phyloP scores from a whole-genome alignment of 2,888 invertebrate species.

The Cerceris ruficornis region DNA sequence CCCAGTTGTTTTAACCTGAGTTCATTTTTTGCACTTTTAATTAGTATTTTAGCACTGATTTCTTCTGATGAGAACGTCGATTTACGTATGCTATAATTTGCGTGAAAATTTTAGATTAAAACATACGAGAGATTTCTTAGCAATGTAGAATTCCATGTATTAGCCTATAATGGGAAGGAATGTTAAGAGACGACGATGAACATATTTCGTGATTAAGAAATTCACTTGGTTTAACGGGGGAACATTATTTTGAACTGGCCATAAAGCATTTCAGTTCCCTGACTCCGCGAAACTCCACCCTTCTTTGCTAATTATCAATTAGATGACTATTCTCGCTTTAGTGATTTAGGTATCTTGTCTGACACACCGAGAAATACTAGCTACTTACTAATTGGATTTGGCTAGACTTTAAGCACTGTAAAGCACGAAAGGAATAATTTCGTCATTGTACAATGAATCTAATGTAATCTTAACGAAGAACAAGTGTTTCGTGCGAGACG shows the following conservation, averaged over 20 bases:
- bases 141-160: too few relatives aligned
- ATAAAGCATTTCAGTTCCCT: constrained; percentile 33
- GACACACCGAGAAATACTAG: constrained; percentile 37
- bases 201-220: constrained; percentile 38
- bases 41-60: too few relatives aligned
- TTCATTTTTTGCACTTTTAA: neutral
- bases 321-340: constrained; percentile 28
- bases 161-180: too few relatives aligned
- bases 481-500: neutral
- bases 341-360: constrained; percentile 45
- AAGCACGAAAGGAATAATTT: constrained; percentile 17
- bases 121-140: too few relatives aligned
- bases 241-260: constrained; percentile 34
- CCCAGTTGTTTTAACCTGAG: constrained; percentile 1
- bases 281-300: constrained; percentile 16
- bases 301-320: constrained; percentile 65
- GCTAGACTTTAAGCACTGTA: constrained; percentile 26
- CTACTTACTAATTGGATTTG: constrained; percentile 48
- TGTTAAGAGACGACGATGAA: too few relatives aligned
- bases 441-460: constrained; percentile 10
- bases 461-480: neutral
- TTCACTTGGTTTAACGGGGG: constrained; percentile 52
- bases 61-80: too few relatives aligned
- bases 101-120: too few relatives aligned
- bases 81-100: too few relatives aligned